Percentiles rank a stretch among this genome's conserved stretches.
Evolutionary conservation across 2,888 invertebrate species (phyloP).

Genomic region (Lithophane socia): DNA sequence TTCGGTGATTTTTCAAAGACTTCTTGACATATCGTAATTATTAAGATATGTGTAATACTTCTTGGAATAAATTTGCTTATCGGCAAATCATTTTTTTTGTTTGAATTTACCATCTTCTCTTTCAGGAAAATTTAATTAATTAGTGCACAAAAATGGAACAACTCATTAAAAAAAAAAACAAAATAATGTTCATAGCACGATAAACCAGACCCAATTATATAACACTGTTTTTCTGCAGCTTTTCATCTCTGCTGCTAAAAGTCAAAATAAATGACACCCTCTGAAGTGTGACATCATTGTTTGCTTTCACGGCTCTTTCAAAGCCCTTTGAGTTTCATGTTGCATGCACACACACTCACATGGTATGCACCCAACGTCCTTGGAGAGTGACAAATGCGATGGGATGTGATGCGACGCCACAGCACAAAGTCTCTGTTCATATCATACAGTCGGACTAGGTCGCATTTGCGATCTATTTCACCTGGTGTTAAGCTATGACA

Average conservation of each 20-base stretch:
- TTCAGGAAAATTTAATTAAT: not conserved
- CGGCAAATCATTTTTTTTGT: constrained; percentile 75
- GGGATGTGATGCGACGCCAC: not conserved
- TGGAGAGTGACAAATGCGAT: not conserved
- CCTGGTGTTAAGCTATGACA: not conserved
- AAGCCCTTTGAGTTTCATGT: constrained; percentile 45
- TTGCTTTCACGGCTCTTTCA: constrained; percentile 11
- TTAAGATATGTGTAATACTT: constrained; percentile 86
- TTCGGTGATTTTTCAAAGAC: constrained; percentile 86
- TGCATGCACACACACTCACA: not conserved
- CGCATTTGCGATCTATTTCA: not conserved
- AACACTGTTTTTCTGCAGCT: not conserved
- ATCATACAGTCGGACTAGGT: not conserved
- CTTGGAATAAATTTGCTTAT: constrained; percentile 88
- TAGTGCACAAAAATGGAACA: not conserved
- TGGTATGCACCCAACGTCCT: not conserved
- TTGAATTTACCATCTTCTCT: constrained; percentile 40
- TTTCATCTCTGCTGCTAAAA: constrained; percentile 17
- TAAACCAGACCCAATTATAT: not conserved
- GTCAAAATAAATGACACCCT: constrained; percentile 23
- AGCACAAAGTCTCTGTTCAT: not conserved
- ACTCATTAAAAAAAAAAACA: not conserved
- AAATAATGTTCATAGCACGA: not conserved
- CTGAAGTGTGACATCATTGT: constrained; percentile 48
- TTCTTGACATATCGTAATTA: constrained; percentile 88